phyloP scores from a whole-genome alignment of 64 coral and sea anemone species.

The Stichodactyla helianthus region DNA sequence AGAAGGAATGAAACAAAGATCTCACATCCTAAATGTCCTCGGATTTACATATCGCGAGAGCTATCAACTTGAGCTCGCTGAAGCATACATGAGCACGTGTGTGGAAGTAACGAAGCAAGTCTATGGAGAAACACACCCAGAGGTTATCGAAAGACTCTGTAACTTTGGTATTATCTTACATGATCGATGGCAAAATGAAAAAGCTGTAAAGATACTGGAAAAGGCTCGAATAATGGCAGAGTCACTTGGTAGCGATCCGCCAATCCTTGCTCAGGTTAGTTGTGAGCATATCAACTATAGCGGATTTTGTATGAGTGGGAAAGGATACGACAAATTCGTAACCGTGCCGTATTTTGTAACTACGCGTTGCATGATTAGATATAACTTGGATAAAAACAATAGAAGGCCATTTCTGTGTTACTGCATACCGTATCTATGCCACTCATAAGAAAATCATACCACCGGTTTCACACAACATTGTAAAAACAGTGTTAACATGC shows the following conservation, averaged over 20 bases:
- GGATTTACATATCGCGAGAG: slow-evolving; percentile 64
- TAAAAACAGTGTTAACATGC: too few relatives aligned
- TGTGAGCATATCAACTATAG: background rate
- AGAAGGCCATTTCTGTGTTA: too few relatives aligned
- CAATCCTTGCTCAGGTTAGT: slow-evolving; percentile 29
- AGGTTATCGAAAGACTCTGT: slow-evolving; percentile 66
- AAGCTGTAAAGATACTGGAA: slow-evolving; percentile 57
- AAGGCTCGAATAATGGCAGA: slow-evolving; percentile 51
- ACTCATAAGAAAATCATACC: too few relatives aligned
- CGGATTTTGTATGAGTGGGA: too few relatives aligned
- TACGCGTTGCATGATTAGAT: too few relatives aligned
- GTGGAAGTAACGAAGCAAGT: slow-evolving; percentile 54
- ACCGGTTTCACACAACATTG: too few relatives aligned
- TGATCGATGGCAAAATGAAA: slow-evolving; percentile 67
- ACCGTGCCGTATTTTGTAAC: too few relatives aligned
- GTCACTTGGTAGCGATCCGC: slow-evolving; percentile 19
- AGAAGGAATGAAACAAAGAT: slow-evolving; percentile 47
- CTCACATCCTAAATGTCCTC: slow-evolving; percentile 49
- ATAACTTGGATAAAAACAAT: too few relatives aligned
- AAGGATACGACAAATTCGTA: too few relatives aligned
- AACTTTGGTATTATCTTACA: slow-evolving; percentile 78
- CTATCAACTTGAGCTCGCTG: slow-evolving; percentile 64
- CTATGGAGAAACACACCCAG: slow-evolving; percentile 30
- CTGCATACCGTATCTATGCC: too few relatives aligned
- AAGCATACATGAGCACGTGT: slow-evolving; percentile 63